Evolutionary conservation across 2,113 vertebrate species (phyloP), one percentile per base, ranked within the genome.

Genomic region (Larimichthys polyactis): DNA sequence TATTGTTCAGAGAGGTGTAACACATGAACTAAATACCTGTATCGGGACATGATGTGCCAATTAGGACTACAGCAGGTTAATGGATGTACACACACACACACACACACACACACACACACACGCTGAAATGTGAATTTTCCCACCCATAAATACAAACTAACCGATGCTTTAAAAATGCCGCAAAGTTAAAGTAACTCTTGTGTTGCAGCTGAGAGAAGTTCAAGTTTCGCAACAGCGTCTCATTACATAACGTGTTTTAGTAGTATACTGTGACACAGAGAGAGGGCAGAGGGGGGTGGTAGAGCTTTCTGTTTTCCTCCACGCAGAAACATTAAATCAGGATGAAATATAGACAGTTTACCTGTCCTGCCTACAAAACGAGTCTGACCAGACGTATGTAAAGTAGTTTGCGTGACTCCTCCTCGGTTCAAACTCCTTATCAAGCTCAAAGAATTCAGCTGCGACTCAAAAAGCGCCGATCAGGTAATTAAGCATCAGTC

Each of bases 241-340:
- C 63, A 75, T 94, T 94, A 92, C 91, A 91, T 93, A 94, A 94
- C 84, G 79, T 71, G 84, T 79, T 90, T 88, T 83, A 92, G 85
- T 82, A 90, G 84, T 79, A 79, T 75, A 49, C 76, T 76, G 84
- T 78, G 81, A 69, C 69, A 79, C 58, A 14, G 55, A 27, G 24
- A n/a, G 20, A 32, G 19, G 49, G 64, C 16, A 55, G 29, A 12
- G 40, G 6, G 2, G 19, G 49, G 46, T 40, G 76, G 9, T 57
- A 9, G 1, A 40, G 36, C 36, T 40, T 40, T 52, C 46, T 62
- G 19, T 52, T 55, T 52, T 77, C 71, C 40, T 36, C 48, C 44
- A 71, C 80, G 84, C 83, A 65, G 79, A 71, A 43, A 49, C 84
- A 82, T 89, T 80, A 72, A 85, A 72, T 76, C 46, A 70, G 49